Evolutionary conservation across 2,797 vertebrate genomes (phyloP).

Genomic region (Intellagama lesueurii): DNA sequence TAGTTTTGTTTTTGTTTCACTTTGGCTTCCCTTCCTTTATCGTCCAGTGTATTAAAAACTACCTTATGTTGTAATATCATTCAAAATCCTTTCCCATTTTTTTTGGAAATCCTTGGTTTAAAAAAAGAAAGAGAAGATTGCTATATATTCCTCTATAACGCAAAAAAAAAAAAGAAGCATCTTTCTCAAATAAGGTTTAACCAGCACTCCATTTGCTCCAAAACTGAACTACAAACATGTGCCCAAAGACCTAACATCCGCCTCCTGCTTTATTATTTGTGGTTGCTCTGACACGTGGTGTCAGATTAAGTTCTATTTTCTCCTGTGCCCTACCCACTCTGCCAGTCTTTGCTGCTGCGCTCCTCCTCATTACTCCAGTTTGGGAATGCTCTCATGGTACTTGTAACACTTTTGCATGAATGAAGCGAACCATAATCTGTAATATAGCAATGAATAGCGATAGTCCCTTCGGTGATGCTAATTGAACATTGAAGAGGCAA

Average conservation of each 20-base stretch:
- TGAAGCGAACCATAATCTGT: conserved; percentile 88
- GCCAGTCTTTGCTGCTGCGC: conserved; percentile 57
- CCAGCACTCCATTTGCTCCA: conserved; percentile 54
- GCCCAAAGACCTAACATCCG: conserved; percentile 46
- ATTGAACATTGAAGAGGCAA: conserved; percentile 75
- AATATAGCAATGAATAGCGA: conserved; percentile 84
- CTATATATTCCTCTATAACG: conserved; percentile 62
- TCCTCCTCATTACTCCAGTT: conserved; percentile 80
- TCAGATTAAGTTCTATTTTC: conserved; percentile 57
- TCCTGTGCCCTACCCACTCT: conserved; percentile 55
- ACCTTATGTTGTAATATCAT: conserved; percentile 53
- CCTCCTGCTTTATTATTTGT: conserved; percentile 50
- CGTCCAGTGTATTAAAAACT: conserved; percentile 49
- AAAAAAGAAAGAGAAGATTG: background rate
- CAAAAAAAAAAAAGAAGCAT: background rate
- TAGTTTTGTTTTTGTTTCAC: conserved; percentile 43
- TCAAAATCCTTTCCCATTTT: conserved; percentile 58
- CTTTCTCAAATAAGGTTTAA: conserved; percentile 28
- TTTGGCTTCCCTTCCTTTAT: conserved; percentile 31
- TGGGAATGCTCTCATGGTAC: conserved; percentile 94
- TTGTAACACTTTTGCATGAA: conserved; percentile 97
- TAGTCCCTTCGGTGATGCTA: conserved; percentile 72
- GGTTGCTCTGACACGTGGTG: background rate
- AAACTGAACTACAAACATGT: conserved; percentile 61
- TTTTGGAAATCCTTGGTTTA: conserved; percentile 31